phyloP scores from a whole-genome alignment of 2,888 invertebrate species.

The Eretmocerus hayati region DNA sequence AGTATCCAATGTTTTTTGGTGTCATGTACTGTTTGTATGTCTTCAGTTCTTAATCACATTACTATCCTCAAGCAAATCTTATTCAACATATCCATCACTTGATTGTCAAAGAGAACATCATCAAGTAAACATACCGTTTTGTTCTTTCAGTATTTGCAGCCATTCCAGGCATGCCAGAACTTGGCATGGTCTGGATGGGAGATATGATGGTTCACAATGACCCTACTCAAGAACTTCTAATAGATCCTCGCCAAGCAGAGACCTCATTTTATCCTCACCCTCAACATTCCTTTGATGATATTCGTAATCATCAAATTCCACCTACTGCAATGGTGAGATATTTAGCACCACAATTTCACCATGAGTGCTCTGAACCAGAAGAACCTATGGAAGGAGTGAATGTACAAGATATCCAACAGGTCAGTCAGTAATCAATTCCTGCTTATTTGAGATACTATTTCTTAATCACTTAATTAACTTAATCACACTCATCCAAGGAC shows the following conservation, averaged over 20 bases:
- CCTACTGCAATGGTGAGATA: constrained; percentile 44
- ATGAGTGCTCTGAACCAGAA: constrained; percentile 43
- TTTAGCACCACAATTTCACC: constrained; percentile 39
- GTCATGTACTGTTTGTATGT: no score
- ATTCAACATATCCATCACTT: no score
- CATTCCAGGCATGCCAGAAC: constrained; percentile 54
- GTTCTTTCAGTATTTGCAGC: constrained; percentile 41
- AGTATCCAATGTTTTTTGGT: no score
- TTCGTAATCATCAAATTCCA: constrained; percentile 42
- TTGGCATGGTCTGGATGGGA: constrained; percentile 66
- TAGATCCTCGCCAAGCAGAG: constrained; percentile 43
- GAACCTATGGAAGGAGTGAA: constrained; percentile 43
- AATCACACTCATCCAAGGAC: constrained; percentile 1
- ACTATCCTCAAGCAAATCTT: no score
- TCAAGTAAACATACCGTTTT: no score
- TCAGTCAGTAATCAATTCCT: constrained; percentile 19
- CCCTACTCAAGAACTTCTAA: constrained; percentile 42
- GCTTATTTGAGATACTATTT: constrained; percentile 2
- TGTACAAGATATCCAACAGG: constrained; percentile 41
- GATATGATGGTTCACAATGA: constrained; percentile 46
- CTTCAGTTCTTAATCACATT: no score
- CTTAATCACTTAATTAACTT: neutral
- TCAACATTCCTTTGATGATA: constrained; percentile 40
- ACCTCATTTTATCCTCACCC: constrained; percentile 41
- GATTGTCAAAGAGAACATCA: no score